Base-by-base conservation (phyloP, 2,888 invertebrate genomes). In the Leptogaster cylindrica region DNA sequence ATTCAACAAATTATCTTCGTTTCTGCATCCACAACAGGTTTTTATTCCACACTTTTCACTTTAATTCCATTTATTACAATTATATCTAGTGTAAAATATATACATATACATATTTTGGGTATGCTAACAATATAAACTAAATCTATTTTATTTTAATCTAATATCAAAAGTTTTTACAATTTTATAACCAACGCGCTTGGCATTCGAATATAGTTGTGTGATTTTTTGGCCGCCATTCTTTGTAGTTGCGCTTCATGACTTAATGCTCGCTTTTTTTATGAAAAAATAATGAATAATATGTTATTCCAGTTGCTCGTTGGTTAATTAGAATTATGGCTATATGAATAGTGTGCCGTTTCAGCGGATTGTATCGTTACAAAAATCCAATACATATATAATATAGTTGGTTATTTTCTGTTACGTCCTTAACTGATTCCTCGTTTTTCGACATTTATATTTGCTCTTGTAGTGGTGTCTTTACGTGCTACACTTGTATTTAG, bases 21-120 rank as follows among this genome's bases (percentile, higher is more conserved):
- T 58, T 58, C 58, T 58, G 36, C 39, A 58, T 39, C 58, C 58
- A 50, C 25, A 25, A 58, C 58, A 58, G 58, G 58, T 58, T 58
- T 58, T 58, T 58, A 58, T 58, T 18, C 25, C 28, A 27, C 52
- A 46, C 28, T 18, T 52, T 52, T 52, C 52, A 33, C 52, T 52
- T 52, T 52, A 52, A 31, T 52, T 52, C 52, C 31, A 52, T 52
- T 52, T 31, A 31, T 52, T 52, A 52, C 14, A 52, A 52, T 16
- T 31, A 50, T 27, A 50, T 50, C 27, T 52, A 52, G 52, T 52
- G 28, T 27, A 46, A 12, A 31, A 31, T 7, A 46, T 23, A 46
- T 46, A 52, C 33, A 52, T 52, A 33, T 18, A 52, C 33, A 52
- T 52, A 33, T 18, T 52, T 52, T 52, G 31, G 33, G 52, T 52